Base-by-base conservation (phyloP, 2,113 vertebrate species). In the Pionites leucogaster region DNA sequence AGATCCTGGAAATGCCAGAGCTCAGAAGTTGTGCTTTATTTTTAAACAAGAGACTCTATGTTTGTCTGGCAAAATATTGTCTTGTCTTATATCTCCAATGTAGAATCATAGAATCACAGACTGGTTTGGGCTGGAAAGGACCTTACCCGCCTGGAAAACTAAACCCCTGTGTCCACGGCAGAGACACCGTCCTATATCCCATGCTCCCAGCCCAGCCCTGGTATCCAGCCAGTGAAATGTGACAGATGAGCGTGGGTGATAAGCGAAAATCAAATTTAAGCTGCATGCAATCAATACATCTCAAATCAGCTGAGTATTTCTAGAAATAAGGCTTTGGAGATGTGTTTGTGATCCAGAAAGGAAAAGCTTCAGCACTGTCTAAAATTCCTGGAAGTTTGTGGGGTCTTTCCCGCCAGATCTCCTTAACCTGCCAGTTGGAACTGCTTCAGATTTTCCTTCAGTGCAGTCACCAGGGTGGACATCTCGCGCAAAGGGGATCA, bases 231-330 rank as follows among this genome's bases (percentile, higher is more conserved):
- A 4, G 27, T 44, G 69, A 28, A 22, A n/a, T 11, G 1, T 2
- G 2, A 42, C 39, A 20, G 44, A 35, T 5, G 7, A 11, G 37
- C 5, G n/a, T 59, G 9, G 20, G 4, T 24, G 42, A 16, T 28
- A 55, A 55, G 33, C 77, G 53, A 90, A 93, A 88, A 93, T 86
- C 17, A 76, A 39, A 86, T 81, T 52, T 74, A 65, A 91, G 49
- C 64, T 44, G 49, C 8, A 24, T 1, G 0, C 49, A 52, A 53
- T 47, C 93, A 72, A 77, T 92, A 90, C 55, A 69, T 35, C 62
- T 76, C 41, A 62, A 80, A 88, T 24, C 46, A 67, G 37, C 12
- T 5, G 1, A 91, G 60, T n/a, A 49, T 86, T 92, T 91, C 77
- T 91, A 92, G 86, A 60, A 88, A 65, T 70, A 77, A 23, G 18